These are phyloP conservation scores for Tanypteryx hageni DNA, from an alignment of 2,888 invertebrate species.

Conservation along the genomic window DNA sequence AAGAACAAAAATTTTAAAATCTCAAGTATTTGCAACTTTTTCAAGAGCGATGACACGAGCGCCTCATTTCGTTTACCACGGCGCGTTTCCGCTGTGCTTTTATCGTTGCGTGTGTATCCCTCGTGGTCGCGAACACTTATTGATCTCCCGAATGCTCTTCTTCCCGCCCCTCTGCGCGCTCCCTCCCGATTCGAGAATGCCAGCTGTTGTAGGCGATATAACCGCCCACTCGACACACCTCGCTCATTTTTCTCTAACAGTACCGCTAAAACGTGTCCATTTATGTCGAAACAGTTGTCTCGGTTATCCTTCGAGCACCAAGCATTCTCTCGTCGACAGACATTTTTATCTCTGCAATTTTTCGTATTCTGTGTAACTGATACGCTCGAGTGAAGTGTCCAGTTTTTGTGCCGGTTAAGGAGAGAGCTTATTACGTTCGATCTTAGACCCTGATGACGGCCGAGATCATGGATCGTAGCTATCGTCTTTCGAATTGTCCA, in stretches of 20 bases:
- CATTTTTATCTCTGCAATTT: neutral
- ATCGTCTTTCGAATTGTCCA: no score
- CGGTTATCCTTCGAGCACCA: neutral
- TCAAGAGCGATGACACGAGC: neutral
- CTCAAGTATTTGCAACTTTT: neutral
- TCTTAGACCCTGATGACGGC: neutral
- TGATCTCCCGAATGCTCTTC: constrained; percentile 38
- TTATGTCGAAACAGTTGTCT: neutral
- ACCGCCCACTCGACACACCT: no score
- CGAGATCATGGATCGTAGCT: neutral
- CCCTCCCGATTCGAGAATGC: neutral
- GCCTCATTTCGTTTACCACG: neutral
- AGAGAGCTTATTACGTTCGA: neutral
- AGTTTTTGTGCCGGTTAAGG: neutral
- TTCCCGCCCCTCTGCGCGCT: constrained; percentile 24
- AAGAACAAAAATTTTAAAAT: neutral
- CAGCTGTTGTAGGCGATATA: constrained; percentile 29
- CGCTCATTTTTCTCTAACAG: neutral
- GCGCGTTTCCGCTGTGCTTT: neutral
- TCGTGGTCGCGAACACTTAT: constrained; percentile 43
- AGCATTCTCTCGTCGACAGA: no score
- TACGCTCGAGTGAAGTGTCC: neutral
- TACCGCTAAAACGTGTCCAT: no score
- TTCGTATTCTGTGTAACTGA: neutral
- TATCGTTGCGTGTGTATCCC: neutral